phyloP scores from a whole-genome alignment of 1,140 invertebrate genomes.

The Zaprionus ornatus region DNA sequence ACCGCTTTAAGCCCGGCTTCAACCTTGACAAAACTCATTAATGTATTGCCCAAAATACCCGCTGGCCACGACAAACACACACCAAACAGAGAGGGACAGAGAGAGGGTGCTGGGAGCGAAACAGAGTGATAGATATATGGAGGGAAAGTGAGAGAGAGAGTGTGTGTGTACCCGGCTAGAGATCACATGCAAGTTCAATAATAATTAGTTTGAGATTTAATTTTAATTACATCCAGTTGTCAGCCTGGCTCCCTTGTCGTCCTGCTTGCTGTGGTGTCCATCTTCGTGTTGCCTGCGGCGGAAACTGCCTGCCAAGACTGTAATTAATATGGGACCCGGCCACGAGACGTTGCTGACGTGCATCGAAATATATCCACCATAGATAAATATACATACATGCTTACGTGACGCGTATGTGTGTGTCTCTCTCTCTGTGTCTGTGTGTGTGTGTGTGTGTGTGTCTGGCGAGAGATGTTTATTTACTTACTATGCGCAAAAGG shows the following conservation, averaged over 20 bases:
- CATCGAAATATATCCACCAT: slow-evolving; percentile 9
- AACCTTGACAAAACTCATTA: slow-evolving; percentile 67
- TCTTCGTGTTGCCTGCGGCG: slow-evolving; percentile 54
- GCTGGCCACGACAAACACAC: slow-evolving; percentile 45
- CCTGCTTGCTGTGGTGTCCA: slow-evolving; percentile 33
- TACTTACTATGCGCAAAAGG: slow-evolving; percentile 61
- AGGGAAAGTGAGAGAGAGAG: too few relatives aligned
- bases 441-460: slow-evolving; percentile 23
- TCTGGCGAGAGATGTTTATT: slow-evolving; percentile 66
- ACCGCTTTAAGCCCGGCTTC: slow-evolving; percentile 23
- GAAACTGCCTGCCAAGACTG: slow-evolving; percentile 66
- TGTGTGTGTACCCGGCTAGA: too few relatives aligned
- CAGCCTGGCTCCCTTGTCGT: slow-evolving; percentile 26
- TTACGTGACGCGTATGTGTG: slow-evolving; percentile 1
- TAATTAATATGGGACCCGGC: slow-evolving; percentile 71
- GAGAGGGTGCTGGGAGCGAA: too few relatives aligned
- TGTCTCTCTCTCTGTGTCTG: not conserved
- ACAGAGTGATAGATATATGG: too few relatives aligned
- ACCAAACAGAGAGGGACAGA: slow-evolving; percentile 7
- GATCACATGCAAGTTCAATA: slow-evolving; percentile 64
- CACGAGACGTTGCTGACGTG: slow-evolving; percentile 38
- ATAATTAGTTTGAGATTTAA: slow-evolving; percentile 83
- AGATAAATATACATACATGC: slow-evolving; percentile 8
- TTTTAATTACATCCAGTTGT: slow-evolving; percentile 76
- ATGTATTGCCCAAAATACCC: slow-evolving; percentile 53